Conservation (phyloP, 1,140 invertebrate genomes). For the Microplitis demolitor region DNA sequence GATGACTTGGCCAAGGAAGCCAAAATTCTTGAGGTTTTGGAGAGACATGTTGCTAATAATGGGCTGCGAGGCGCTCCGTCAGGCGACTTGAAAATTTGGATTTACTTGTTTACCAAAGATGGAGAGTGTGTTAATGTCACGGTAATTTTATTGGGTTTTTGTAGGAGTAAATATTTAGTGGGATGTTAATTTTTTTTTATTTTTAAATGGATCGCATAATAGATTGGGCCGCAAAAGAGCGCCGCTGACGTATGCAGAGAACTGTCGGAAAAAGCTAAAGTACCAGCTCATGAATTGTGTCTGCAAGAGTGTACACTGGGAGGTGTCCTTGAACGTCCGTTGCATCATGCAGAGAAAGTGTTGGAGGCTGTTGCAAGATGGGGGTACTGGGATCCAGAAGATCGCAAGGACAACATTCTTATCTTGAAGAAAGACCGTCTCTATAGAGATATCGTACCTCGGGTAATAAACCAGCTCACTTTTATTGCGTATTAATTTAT, state of each 20-base stretch:
- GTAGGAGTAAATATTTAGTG: background rate
- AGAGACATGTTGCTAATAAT: conserved; percentile 66
- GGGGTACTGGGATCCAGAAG: conserved; percentile 83
- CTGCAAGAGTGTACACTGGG: conserved; percentile 78
- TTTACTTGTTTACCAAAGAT: conserved; percentile 67
- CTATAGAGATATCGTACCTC: conserved; percentile 60
- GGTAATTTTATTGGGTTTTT: conserved; percentile 50
- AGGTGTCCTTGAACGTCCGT: conserved; percentile 72
- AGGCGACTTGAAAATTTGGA: conserved; percentile 82
- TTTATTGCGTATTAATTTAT: no score
- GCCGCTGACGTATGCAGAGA: conserved; percentile 75
- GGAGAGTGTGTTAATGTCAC: conserved; percentile 68
- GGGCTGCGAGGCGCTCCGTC: conserved; percentile 68
- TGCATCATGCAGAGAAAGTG: conserved; percentile 80
- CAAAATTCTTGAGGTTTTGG: conserved; percentile 72
- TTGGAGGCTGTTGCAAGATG: conserved; percentile 73
- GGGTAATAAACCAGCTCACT: conserved; percentile 49
- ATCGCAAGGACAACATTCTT: conserved; percentile 80
- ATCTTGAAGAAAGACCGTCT: conserved; percentile 67
- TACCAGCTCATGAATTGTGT: conserved; percentile 69
- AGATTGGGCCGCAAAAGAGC: conserved; percentile 79
- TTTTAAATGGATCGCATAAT: background rate
- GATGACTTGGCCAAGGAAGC: conserved; percentile 70
- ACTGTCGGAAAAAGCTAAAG: conserved; percentile 67
- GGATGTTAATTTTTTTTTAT: background rate